These are phyloP conservation scores for Leptinotarsa juncta DNA, from an alignment of 2,888 invertebrate genomes.

Conservation along the genomic window DNA sequence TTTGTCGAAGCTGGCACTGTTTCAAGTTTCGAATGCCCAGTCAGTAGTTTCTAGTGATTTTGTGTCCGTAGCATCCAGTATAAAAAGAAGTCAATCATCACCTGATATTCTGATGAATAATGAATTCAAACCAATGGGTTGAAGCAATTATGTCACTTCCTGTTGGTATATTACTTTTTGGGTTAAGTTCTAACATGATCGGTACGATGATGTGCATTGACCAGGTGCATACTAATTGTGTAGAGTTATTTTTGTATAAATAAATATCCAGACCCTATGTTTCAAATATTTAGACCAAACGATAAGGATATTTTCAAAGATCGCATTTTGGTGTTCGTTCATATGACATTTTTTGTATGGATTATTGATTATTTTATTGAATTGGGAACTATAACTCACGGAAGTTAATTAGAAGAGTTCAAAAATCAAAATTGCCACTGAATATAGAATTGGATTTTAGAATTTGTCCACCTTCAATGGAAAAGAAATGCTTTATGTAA, in stretches of 20 bases:
- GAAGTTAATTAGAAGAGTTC: no score
- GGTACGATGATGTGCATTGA: neutral
- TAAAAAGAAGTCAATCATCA: conserved; percentile 44
- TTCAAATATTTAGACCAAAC: neutral
- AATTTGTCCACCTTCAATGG: no score
- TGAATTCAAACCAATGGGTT: conserved; percentile 23
- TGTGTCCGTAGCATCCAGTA: conserved; percentile 29
- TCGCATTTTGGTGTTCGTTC: no score
- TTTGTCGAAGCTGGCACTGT: conserved; percentile 49
- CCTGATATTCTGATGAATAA: conserved; percentile 40
- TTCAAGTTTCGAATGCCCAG: conserved; percentile 51
- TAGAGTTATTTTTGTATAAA: neutral
- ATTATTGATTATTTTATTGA: no score
- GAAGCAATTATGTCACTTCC: neutral
- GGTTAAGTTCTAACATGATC: conserved; percentile 30
- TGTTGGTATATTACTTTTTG: conserved; percentile 18
- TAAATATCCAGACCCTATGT: conserved; percentile 6
- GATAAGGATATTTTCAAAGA: neutral
- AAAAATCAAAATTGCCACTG: no score
- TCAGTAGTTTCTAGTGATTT: conserved; percentile 41
- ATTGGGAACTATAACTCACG: no score
- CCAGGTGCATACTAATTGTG: neutral
- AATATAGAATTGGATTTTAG: no score
- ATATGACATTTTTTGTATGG: no score
- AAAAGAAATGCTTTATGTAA: no score